Percentiles rank a stretch among this genome's conserved stretches.
Evolutionary conservation across 2,888 invertebrate species (phyloP).

Genomic region (Xestoiulus laeticollis): DNA sequence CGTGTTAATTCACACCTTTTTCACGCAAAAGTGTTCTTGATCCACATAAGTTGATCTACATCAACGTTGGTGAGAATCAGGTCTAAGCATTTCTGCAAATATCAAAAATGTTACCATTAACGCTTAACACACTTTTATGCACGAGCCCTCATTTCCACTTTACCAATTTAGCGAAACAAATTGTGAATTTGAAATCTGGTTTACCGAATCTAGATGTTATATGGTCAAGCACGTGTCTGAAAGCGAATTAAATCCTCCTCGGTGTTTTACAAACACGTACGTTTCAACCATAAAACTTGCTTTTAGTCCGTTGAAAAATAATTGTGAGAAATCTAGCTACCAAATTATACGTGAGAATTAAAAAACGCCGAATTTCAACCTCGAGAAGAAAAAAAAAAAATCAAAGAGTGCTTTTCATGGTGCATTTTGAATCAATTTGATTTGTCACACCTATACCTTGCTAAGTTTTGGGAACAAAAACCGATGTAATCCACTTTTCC

Average conservation of each 20-base stretch:
- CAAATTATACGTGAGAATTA: not conserved
- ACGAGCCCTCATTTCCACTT: not conserved
- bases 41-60: no score
- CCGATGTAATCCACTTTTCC: not conserved
- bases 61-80: no score
- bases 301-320: not conserved
- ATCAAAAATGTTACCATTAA: not conserved
- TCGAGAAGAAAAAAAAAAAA: not conserved
- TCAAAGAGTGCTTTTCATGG: not conserved
- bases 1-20: no score
- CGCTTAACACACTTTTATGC: not conserved
- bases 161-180: not conserved
- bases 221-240: slow-evolving; percentile 35
- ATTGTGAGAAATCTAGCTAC: not conserved
- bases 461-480: not conserved
- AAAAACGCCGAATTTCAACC: not conserved
- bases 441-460: not conserved
- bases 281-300: not conserved
- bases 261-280: not conserved
- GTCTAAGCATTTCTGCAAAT: not conserved
- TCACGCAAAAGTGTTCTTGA: no score
- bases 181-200: not conserved
- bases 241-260: not conserved
- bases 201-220: not conserved
- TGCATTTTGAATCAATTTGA: not conserved